These are phyloP conservation scores for Petrophora chlorosata DNA, from an alignment of 2,888 invertebrate species.

Conservation along the genomic window DNA sequence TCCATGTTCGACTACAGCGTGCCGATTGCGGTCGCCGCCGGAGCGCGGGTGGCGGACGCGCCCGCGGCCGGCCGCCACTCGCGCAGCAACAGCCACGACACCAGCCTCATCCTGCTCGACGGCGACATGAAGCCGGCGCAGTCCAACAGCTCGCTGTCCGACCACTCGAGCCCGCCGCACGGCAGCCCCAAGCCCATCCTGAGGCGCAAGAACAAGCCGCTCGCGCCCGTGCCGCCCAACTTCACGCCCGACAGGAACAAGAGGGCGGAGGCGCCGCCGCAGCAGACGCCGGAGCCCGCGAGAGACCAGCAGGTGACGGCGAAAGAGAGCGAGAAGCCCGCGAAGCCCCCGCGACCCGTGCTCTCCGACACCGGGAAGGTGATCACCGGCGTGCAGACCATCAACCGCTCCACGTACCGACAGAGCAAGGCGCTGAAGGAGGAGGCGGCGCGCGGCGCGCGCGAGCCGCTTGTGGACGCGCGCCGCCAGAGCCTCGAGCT, in stretches of 20 bases:
- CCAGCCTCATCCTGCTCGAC: conserved; percentile 78
- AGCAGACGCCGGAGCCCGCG: conserved; percentile 39
- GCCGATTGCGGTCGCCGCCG: conserved; percentile 30
- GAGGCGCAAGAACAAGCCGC: conserved; percentile 89
- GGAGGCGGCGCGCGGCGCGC: conserved; percentile 68
- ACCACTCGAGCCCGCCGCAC: conserved; percentile 87
- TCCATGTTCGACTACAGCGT: conserved; percentile 69
- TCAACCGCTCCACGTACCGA: conserved; percentile 84
- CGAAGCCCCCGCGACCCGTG: conserved; percentile 86
- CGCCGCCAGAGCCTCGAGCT: conserved; percentile 83
- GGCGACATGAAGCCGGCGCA: conserved; percentile 84
- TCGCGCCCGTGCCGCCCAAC: conserved; percentile 87
- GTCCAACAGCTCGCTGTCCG: conserved; percentile 87
- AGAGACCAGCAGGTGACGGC: conserved; percentile 46
- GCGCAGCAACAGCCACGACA: conserved; percentile 85
- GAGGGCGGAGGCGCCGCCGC: conserved; percentile 49
- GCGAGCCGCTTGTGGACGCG: conserved; percentile 70
- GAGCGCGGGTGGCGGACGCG: conserved; percentile 18
- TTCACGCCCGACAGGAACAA: conserved; percentile 79
- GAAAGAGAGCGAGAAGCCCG: conserved; percentile 78
- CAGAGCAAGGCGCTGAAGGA: conserved; percentile 77
- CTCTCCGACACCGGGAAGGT: conserved; percentile 76
- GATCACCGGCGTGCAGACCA: conserved; percentile 83
- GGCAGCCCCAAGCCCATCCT: conserved; percentile 89
- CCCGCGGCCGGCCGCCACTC: conserved; percentile 72